Evolutionary conservation across 1,140 invertebrate genomes (phyloP).

Genomic region (Drosophila chauvacae): DNA sequence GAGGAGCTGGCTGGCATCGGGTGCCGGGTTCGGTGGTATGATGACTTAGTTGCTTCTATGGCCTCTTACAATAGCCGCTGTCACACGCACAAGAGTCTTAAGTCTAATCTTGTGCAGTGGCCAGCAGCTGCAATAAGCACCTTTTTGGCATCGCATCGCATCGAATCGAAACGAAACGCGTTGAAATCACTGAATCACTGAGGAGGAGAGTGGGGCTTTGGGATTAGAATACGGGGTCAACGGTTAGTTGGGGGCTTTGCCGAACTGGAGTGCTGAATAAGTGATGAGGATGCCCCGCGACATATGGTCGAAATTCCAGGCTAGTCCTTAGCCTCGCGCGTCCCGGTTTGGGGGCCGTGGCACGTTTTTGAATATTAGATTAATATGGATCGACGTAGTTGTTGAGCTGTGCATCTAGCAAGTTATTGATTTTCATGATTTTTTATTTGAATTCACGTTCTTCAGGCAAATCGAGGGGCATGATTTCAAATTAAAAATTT

Average conservation of each 20-base stretch:
- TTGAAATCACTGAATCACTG: slow-evolving; percentile 23
- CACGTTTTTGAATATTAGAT: slow-evolving; percentile 65
- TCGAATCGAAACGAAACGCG: background rate
- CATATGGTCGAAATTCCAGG: slow-evolving; percentile 68
- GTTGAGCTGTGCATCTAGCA: background rate
- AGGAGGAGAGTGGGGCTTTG: too few species aligned
- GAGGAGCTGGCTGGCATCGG: background rate
- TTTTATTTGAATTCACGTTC: slow-evolving; percentile 34
- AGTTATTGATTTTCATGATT: slow-evolving; percentile 55
- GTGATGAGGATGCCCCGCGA: slow-evolving; percentile 54
- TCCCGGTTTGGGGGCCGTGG: background rate
- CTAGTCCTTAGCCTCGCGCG: background rate
- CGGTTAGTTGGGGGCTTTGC: slow-evolving; percentile 9
- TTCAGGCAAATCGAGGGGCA: background rate
- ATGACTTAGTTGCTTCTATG: slow-evolving; percentile 84
- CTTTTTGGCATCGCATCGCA: slow-evolving; percentile 69
- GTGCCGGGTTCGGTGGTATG: background rate
- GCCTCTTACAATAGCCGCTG: slow-evolving; percentile 96
- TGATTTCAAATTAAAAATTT: background rate
- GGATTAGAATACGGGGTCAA: slow-evolving; percentile 7
- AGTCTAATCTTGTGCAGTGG: slow-evolving; percentile 97
- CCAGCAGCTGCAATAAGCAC: slow-evolving; percentile 95
- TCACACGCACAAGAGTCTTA: slow-evolving; percentile 97
- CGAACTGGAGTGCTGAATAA: slow-evolving; percentile 54
- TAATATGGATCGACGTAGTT: slow-evolving; percentile 17